Evolutionary conservation across 2,113 vertebrate genomes (phyloP), one percentile per base, ranked within the genome.

Genomic region (Brachionichthys hirsutus): DNA sequence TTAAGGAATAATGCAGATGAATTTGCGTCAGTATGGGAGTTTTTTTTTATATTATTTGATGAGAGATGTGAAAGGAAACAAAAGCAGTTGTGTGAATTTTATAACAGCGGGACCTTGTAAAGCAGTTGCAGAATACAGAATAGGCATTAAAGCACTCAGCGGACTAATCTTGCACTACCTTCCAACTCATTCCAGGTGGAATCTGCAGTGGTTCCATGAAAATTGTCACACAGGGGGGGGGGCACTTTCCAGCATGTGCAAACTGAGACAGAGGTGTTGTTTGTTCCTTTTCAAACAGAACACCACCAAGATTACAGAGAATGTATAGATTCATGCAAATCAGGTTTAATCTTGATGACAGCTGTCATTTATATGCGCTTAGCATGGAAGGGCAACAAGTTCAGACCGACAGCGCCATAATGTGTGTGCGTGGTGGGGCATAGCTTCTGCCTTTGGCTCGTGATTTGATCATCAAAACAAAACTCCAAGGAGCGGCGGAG

Each of bases 131-230:
- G 73, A 82, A 77, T 53, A 58, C 55, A 85, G 73, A 82, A 77
- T 53, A 58, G 53, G 77, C 82, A 80, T 87, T 80, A 86, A 85
- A 84, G 70, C 77, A 55, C 22, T 84, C 85, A 77, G 80, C 69
- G 68, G 58, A 78, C 68, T 88, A 85, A 88, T 87, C 82, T 84
- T 11, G 24, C 14, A 41, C 50, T 75, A 82, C 75, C 75, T 79
- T 73, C 66, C 75, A 82, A 79, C 45, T 62, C 55, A 56, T 52
- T 54, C 41, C 59, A 56, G 60, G 62, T 66, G 15, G 38, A 83
- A 61, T 62, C 72, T 82, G 64, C 38, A 41, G 51, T 9, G 14
- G 52, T 64, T 75, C 61, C 61, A 72, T 73, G 54, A 79, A 76
- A 80, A 79, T 22, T 64, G 50, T 66, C 64, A 75, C 34, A 40